Percentiles rank a stretch among this genome's conserved stretches.
These are phyloP conservation scores for Pyrocephalus nanus DNA, from an alignment of 2,797 vertebrate genomes.

Conservation along the genomic window DNA sequence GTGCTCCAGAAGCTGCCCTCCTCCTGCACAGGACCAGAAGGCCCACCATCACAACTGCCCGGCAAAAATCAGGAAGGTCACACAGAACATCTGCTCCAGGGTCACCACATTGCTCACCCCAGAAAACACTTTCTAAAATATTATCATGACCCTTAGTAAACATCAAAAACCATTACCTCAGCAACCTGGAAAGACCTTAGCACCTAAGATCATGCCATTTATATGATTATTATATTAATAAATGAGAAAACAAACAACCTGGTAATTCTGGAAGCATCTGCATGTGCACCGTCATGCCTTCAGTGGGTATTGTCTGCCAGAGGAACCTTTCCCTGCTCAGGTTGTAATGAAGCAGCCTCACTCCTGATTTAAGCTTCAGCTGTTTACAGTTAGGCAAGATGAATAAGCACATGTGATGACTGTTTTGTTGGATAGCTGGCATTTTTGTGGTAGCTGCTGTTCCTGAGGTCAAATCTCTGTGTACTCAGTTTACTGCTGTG, in stretches of 20 bases:
- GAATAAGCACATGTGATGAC: fast-evolving
- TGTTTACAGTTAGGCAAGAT: not conserved
- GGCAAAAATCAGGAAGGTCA: not conserved
- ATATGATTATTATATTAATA: not conserved
- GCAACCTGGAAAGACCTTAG: not conserved
- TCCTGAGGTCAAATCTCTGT: not conserved
- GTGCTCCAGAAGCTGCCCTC: not conserved
- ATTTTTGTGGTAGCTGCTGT: not conserved
- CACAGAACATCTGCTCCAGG: not conserved
- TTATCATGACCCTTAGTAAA: not conserved
- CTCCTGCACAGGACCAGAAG: too few relatives aligned
- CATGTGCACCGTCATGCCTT: not conserved
- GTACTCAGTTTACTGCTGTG: fast-evolving
- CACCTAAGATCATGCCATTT: constrained; percentile 24
- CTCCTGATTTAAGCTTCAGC: not conserved
- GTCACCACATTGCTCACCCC: not conserved
- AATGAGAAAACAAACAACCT: not conserved
- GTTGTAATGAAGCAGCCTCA: not conserved
- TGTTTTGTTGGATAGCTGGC: not conserved
- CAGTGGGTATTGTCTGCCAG: not conserved
- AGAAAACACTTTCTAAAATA: not conserved
- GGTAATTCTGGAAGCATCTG: not conserved
- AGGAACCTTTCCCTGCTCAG: not conserved
- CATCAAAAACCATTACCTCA: not conserved
- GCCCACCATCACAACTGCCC: not conserved